These are phyloP conservation scores for Characodon lateralis DNA, from an alignment of 2,797 vertebrate species.

Conservation along the genomic window DNA sequence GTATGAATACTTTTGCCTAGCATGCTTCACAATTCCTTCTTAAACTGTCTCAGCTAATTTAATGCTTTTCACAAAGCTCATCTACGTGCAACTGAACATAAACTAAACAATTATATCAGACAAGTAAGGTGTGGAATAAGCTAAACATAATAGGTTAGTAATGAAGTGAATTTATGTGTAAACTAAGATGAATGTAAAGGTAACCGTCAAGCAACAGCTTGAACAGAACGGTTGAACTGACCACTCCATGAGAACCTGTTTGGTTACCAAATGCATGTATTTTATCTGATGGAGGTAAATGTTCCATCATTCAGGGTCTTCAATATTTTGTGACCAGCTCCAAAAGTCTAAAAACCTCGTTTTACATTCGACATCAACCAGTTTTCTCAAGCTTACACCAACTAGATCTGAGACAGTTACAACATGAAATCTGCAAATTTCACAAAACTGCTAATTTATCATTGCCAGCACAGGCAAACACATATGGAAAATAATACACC, in stretches of 20 bases:
- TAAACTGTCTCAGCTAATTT: background rate
- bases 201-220: background rate
- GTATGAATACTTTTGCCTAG: background rate
- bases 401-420: too few species aligned
- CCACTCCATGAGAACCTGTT: background rate
- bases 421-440: too few species aligned
- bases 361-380: too few species aligned
- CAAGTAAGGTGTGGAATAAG: background rate
- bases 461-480: too few species aligned
- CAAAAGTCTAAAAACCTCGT: too few species aligned
- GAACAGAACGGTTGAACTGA: background rate
- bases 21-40: background rate
- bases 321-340: too few species aligned
- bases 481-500: conserved; percentile 4
- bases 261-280: background rate
- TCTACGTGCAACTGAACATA: background rate
- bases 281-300: background rate
- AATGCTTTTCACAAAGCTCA: background rate
- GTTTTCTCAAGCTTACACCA: too few species aligned
- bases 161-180: background rate
- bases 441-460: too few species aligned
- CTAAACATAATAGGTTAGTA: background rate
- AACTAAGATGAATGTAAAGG: background rate
- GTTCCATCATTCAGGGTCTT: background rate
- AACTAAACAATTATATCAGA: background rate